Base-by-base conservation (phyloP, 2,888 invertebrate species). In the Epinotia nisella region DNA sequence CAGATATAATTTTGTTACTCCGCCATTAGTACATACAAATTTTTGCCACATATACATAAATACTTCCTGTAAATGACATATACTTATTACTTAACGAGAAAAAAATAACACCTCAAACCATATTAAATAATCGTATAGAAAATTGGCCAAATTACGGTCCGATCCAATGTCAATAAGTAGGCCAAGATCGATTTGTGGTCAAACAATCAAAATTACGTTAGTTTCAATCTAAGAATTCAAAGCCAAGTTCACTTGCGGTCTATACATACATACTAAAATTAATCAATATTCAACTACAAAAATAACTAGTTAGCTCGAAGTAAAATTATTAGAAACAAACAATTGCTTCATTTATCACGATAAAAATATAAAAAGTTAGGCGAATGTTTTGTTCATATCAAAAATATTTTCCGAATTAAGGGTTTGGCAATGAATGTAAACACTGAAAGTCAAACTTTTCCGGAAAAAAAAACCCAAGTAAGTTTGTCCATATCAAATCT, bases 161-260 rank as follows among this genome's bases (percentile, higher is more conserved):
- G 19, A 67, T 67, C 61, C 61, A 68, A 68, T 68, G 72, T 68
- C 72, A 68, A 45, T 74, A n/a, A n/a, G n/a, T n/a, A 17, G 67
- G 64, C 59, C 73, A 74, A 70, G 62, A 53, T 29, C 73, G 51
- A 39, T 59, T 70, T 74, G 70, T 70, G 70, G 73, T 70, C 49
- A 24, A 56, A 55, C 39, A 62, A 62, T 68, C 61, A 55, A 67
- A 62, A 56, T 67, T 41, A 15, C 51, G 19, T 59, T 24, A 59
- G n/a, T 53, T 55, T 39, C 53, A 55, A 35, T 51, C n/a, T 17
- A 17, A 17, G 21, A 49, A 56, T 55, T 41, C 41, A 61, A 41
- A 15, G 11, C 24, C 15, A 15, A 55, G 55, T 70, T 45, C 9
- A 41, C 5, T 70, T 39, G 70, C 17, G 58, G 66, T 67, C 3